A percentile compares a stretch with the other conserved stretches of the same genome.
Evolutionary conservation across 2,113 vertebrate genomes (phyloP).

Genomic region (Aphelocoma coerulescens): DNA sequence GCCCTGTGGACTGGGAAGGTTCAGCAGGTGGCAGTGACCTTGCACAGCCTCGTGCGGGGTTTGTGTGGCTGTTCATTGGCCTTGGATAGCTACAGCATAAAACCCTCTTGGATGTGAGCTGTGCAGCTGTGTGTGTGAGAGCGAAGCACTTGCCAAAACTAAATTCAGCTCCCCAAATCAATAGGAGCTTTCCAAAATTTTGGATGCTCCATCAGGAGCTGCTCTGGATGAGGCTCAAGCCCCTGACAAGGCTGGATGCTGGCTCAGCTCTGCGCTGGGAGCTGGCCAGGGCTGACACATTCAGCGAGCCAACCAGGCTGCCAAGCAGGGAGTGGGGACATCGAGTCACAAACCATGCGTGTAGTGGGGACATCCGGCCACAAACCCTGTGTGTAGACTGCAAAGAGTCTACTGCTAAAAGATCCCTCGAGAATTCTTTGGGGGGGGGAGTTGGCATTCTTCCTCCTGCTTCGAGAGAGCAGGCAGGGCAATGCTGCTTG

Average conservation of each 20-base stretch:
- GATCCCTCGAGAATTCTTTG: neutral
- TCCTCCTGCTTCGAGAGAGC: neutral
- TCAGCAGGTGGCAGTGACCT: neutral
- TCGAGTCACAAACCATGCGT: neutral
- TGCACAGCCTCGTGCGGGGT: accelerated
- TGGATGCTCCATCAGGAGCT: neutral
- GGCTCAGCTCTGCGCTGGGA: neutral
- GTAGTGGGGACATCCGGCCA: neutral
- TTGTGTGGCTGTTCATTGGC: accelerated
- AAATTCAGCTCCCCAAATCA: neutral
- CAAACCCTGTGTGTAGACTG: accelerated
- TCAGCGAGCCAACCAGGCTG: accelerated
- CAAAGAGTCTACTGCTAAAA: neutral
- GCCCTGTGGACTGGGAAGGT: neutral
- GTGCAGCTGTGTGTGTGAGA: neutral
- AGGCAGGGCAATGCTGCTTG: neutral
- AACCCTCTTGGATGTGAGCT: neutral
- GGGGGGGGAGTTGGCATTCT: neutral
- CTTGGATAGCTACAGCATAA: accelerated
- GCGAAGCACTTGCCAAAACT: neutral
- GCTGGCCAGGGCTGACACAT: neutral
- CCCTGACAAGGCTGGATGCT: neutral
- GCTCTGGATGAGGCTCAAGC: neutral
- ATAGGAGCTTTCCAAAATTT: neutral
- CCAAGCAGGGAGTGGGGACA: neutral